Percentiles rank a stretch among this genome's conserved stretches.
Evolutionary conservation across 2,113 vertebrate genomes (phyloP).

Genomic region (Microtus ochrogaster): DNA sequence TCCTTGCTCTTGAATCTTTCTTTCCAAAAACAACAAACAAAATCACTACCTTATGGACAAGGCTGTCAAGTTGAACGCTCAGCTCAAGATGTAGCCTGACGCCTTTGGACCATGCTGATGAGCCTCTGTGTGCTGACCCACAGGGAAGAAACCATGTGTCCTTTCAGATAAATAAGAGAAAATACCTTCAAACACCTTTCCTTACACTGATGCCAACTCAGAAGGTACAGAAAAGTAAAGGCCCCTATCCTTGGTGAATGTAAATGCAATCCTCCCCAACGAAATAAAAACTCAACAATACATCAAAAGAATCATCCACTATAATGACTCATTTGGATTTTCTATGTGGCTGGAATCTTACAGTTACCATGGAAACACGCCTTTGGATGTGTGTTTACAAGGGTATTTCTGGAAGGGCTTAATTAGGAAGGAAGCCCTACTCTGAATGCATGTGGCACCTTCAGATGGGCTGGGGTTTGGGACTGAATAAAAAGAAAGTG

Average conservation of each 20-base stretch:
- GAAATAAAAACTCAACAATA: neutral
- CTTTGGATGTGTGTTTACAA: neutral
- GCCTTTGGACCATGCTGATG: neutral
- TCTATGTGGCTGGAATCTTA: neutral
- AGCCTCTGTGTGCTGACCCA: neutral
- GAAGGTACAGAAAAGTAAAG: neutral
- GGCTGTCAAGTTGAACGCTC: neutral
- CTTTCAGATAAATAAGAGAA: neutral
- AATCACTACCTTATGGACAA: neutral
- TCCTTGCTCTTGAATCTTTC: neutral
- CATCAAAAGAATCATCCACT: neutral
- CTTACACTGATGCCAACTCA: neutral
- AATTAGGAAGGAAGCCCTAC: neutral
- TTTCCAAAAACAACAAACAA: neutral
- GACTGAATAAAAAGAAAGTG: neutral
- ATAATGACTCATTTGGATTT: neutral
- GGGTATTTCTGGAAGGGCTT: neutral
- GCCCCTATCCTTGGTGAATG: neutral
- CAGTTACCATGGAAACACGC: neutral
- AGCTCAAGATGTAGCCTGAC: neutral
- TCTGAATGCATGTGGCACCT: neutral
- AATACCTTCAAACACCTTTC: neutral
- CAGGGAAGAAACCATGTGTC: too few species aligned
- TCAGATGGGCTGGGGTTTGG: neutral
- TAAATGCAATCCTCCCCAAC: neutral